Percentiles rank a stretch among this genome's conserved stretches.
Conservation (phyloP, 2,797 vertebrate species). For the Xiphophorus birchmanni region DNA sequence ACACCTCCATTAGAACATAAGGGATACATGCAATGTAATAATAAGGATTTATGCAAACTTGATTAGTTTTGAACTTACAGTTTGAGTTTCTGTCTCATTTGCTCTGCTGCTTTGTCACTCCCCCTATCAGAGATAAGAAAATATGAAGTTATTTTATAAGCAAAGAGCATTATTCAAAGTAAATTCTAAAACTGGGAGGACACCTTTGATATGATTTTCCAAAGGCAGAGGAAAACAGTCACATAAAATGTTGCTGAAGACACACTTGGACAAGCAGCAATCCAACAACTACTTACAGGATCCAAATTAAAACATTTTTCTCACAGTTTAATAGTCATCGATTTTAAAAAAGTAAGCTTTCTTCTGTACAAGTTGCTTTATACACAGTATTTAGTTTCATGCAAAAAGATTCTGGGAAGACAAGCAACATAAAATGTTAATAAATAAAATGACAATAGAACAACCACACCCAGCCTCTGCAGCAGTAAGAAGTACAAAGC, state of each 20-base stretch:
- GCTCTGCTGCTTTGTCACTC: conserved; percentile 24
- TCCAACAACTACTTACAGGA: conserved; percentile 36
- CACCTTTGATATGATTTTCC: not conserved
- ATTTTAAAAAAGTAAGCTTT: conserved; percentile 21
- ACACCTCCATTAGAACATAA: not conserved
- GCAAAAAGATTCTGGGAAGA: conserved; percentile 38
- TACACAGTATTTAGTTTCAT: conserved; percentile 22
- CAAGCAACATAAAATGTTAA: conserved; percentile 39
- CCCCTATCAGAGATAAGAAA: conserved; percentile 50
- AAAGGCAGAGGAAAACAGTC: conserved; percentile 8
- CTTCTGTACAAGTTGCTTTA: conserved; percentile 31
- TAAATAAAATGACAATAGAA: conserved; percentile 41
- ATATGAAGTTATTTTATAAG: conserved; percentile 20
- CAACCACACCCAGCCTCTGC: conserved; percentile 20
- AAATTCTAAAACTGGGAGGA: conserved; percentile 6
- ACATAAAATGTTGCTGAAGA: conserved; percentile 3
- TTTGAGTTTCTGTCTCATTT: conserved; percentile 31
- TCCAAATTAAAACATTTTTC: conserved; percentile 36
- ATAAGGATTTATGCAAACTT: conserved; percentile 5
- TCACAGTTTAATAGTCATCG: conserved; percentile 17
- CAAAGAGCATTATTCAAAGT: not conserved
- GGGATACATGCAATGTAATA: not conserved
- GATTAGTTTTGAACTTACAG: conserved; percentile 46
- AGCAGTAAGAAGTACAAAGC: conserved; percentile 12
- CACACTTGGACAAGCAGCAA: conserved; percentile 16